Evolutionary conservation across 2,888 invertebrate genomes (phyloP).

Genomic region (Esperia sulphurella): DNA sequence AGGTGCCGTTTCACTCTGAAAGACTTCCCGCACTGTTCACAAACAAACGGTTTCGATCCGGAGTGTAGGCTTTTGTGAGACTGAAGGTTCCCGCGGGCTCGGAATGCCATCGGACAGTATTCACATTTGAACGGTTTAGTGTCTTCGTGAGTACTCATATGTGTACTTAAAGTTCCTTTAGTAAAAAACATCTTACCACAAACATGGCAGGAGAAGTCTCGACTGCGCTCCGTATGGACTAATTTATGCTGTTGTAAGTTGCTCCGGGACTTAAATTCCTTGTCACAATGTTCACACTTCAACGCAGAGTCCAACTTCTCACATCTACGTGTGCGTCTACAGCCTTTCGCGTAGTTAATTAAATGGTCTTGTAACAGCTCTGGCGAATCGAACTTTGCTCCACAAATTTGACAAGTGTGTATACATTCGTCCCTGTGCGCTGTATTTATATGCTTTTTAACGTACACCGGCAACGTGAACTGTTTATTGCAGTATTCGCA

Average conservation of each 20-base stretch:
- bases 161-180: conserved; percentile 63
- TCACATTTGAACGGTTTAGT: conserved; percentile 64
- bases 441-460: conserved; percentile 47
- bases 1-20: conserved; percentile 65
- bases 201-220: conserved; percentile 65
- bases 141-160: conserved; percentile 64
- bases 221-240: conserved; percentile 63
- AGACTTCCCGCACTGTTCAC: conserved; percentile 69
- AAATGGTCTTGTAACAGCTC: conserved; percentile 57
- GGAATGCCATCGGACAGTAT: conserved; percentile 60
- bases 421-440: conserved; percentile 32
- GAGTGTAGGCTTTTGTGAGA: conserved; percentile 65
- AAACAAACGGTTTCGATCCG: conserved; percentile 63
- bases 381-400: conserved; percentile 43
- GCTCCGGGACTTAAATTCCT: conserved; percentile 60
- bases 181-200: conserved; percentile 74
- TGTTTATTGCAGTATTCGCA: conserved; percentile 62
- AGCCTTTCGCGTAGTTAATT: conserved; percentile 40
- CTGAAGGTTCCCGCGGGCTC: conserved; percentile 62
- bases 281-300: conserved; percentile 58
- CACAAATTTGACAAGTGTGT: conserved; percentile 53
- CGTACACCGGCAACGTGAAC: conserved; percentile 34
- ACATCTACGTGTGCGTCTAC: conserved; percentile 31
- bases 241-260: conserved; percentile 59
- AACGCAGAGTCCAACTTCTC: conserved; percentile 35